Base-by-base conservation (phyloP, 2,888 invertebrate species). In the Trisateles emortualis region DNA sequence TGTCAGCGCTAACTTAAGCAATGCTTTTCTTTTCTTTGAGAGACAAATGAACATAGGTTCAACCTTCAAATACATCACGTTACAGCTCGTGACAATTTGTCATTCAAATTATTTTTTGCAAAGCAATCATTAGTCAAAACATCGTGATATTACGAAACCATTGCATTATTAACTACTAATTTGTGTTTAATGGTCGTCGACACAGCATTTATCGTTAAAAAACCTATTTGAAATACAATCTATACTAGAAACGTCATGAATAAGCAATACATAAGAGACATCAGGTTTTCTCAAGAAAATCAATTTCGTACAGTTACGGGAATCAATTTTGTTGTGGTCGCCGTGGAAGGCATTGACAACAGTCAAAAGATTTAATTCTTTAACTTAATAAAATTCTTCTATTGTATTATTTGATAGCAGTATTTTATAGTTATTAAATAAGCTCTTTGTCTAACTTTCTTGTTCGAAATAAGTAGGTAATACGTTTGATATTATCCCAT, bases 161-260 rank as follows among this genome's bases (percentile, higher is more conserved):
- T 41, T 36, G 24, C 44, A 10, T 36, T 17, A 26, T 26, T 26
- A 45, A 16, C 10, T n/a, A 26, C 3, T 16, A n/a, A 26, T 29
- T 38, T 29, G 14, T 10, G 3, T 38, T 26, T 33, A 46, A 38
- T 33, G 29, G 9, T 13, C 9, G 9, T 38, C 17, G 9, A 30
- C 35, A 13, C 29, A 30, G 19, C 26, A 50, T 22, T 14, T 29
- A 43, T 30, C 14, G 16, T 11, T 43, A 43, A 50, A 41, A 41
- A 26, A 9, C 2, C 11, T 49, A 29, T 29, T 49, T 11, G 6
- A 13, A 29, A 48, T 26, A 41, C 41, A 43, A 35, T 35, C 10
- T 14, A 41, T 29, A 26, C 26, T 48, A 49, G 54, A 58, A 68
- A 64, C 51, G 36, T 64, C 49, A 68, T 67, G 51, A 68, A 68